Conservation (phyloP, 2,888 invertebrate genomes). For the Lutraria lutraria region DNA sequence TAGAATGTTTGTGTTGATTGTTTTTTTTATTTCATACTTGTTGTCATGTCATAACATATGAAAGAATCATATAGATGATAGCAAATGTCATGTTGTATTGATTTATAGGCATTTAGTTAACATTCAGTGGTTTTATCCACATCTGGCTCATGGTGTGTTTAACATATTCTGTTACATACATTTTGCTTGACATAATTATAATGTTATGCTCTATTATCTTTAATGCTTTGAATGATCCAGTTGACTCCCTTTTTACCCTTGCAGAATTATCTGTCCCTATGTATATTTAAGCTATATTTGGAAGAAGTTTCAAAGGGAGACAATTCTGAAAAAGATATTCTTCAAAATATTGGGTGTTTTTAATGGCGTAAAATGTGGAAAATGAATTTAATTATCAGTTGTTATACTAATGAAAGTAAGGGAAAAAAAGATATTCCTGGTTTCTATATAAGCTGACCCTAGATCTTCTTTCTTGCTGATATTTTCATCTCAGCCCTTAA, state of each 20-base stretch:
- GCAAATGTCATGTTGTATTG: conserved; percentile 10
- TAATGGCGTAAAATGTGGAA: too few species aligned
- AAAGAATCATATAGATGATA: not conserved
- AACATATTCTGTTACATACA: not conserved
- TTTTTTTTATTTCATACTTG: not conserved
- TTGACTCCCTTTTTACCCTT: not conserved
- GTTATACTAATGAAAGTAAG: too few species aligned
- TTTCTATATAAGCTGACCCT: too few species aligned
- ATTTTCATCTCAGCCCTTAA: too few species aligned
- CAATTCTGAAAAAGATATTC: not conserved
- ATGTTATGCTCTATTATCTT: not conserved
- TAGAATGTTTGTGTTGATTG: not conserved
- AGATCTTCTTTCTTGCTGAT: too few species aligned
- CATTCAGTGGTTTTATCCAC: not conserved
- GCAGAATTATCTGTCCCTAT: too few species aligned
- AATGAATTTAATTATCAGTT: too few species aligned
- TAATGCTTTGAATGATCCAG: not conserved
- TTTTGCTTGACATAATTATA: too few species aligned
- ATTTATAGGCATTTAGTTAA: not conserved
- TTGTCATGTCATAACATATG: not conserved
- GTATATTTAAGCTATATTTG: too few species aligned
- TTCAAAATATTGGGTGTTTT: too few species aligned
- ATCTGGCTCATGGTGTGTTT: not conserved
- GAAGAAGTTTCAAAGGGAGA: not conserved
- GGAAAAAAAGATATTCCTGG: too few species aligned